These are phyloP conservation scores for Gyps fulvus DNA, from an alignment of 2,113 vertebrate species.

Conservation along the genomic window DNA sequence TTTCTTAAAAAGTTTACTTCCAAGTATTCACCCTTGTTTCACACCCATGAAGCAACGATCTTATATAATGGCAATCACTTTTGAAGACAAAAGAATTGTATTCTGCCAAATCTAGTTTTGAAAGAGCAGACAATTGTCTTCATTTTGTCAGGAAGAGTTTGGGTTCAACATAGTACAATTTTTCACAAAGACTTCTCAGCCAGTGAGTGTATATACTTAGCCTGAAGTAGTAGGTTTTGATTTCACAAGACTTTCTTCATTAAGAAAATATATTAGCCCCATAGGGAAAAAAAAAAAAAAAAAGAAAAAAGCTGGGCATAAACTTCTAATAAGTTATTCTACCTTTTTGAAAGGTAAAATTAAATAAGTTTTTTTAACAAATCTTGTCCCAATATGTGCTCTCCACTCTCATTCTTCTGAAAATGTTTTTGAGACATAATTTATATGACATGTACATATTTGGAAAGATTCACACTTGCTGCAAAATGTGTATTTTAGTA, in stretches of 20 bases:
- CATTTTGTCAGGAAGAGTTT: conserved; percentile 22
- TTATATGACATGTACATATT: background rate
- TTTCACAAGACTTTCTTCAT: background rate
- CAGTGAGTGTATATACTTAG: background rate
- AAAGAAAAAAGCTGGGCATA: background rate
- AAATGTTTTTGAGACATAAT: background rate
- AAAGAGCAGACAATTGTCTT: conserved; percentile 39
- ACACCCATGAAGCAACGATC: background rate
- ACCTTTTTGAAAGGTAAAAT: background rate
- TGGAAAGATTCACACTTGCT: background rate
- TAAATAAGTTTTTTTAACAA: background rate
- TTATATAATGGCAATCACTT: background rate
- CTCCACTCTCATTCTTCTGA: background rate
- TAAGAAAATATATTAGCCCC: background rate
- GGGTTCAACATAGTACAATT: background rate
- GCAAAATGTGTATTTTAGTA: background rate
- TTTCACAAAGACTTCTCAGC: background rate
- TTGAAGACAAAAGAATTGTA: conserved; percentile 5
- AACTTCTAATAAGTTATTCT: background rate
- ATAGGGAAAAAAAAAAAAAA: background rate
- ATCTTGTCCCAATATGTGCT: background rate
- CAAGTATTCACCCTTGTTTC: background rate
- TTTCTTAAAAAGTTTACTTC: conserved; percentile 41
- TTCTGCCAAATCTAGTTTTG: conserved; percentile 22
- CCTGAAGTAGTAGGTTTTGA: background rate